These are phyloP conservation scores for Buathra laborator DNA, from an alignment of 2,888 invertebrate species.

Conservation along the genomic window DNA sequence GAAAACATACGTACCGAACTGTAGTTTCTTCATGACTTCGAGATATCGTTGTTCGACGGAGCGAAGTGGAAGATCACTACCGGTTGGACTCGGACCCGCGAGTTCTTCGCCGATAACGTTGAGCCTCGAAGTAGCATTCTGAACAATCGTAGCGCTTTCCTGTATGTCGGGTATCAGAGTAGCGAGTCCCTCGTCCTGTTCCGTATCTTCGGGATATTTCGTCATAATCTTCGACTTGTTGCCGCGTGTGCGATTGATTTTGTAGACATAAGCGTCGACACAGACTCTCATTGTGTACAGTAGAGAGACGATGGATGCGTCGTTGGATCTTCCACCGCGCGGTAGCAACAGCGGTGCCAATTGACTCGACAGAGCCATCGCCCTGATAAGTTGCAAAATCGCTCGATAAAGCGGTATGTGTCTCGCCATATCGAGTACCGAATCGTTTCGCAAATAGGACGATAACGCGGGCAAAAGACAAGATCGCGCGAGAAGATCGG, in stretches of 20 bases:
- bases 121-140: constrained; percentile 84
- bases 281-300: constrained; percentile 95
- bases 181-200: constrained; percentile 96
- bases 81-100: constrained; percentile 82
- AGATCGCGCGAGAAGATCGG: constrained; percentile 92
- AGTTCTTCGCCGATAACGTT: constrained; percentile 78
- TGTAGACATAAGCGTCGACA: constrained; percentile 96
- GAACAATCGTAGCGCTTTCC: constrained; percentile 87
- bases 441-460: constrained; percentile 97
- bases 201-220: constrained; percentile 88
- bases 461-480: constrained; percentile 95
- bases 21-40: constrained; percentile 94
- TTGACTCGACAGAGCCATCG: constrained; percentile 89
- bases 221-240: constrained; percentile 78
- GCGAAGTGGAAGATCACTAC: constrained; percentile 86
- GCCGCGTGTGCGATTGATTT: constrained; percentile 87
- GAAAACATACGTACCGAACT: constrained; percentile 90
- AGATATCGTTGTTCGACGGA: constrained; percentile 93
- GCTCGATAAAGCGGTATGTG: constrained; percentile 97
- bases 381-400: constrained; percentile 93
- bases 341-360: constrained; percentile 89
- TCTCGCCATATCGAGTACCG: constrained; percentile 98
- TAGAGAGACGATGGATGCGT: constrained; percentile 91
- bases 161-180: constrained; percentile 96
- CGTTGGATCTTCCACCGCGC: constrained; percentile 83